Conservation (phyloP, 2,888 invertebrate genomes). For the Megalurothrips usitatus region DNA sequence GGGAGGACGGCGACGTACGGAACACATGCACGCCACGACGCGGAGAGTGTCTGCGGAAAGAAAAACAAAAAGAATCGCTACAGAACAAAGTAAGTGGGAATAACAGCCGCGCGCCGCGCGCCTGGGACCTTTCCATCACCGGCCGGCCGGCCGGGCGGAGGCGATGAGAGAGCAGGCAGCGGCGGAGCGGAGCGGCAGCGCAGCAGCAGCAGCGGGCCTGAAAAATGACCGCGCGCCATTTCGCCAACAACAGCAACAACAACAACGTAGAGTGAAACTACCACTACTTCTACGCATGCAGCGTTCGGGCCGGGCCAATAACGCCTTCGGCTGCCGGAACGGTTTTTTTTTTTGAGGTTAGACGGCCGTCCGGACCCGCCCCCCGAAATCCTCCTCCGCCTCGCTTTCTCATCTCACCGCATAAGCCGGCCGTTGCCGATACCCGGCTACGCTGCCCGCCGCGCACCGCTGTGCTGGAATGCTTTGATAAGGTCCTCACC, state of each 20-base stretch:
- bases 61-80: not conserved
- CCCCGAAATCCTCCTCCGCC: no score
- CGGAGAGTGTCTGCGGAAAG: not conserved
- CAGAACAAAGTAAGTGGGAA: slow-evolving; percentile 11
- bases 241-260: not conserved
- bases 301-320: no score
- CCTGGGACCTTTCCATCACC: not conserved
- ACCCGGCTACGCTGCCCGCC: no score
- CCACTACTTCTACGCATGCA: no score
- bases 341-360: not conserved
- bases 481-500: not conserved
- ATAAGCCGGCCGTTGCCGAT: no score
- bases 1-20: not conserved
- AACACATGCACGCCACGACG: not conserved
- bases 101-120: not conserved
- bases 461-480: no score
- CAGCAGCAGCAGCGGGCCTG: no score
- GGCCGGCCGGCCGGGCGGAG: not conserved
- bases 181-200: no score
- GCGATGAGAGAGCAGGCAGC: not conserved
- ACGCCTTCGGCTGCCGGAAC: not conserved
- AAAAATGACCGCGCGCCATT: not conserved
- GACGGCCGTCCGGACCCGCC: no score
- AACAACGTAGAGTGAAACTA: no score
- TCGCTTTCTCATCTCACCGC: no score